Evolutionary conservation across 1,140 invertebrate species (phyloP), one percentile per base, ranked within the genome.

Genomic region (Lordiphosa mommai): DNA sequence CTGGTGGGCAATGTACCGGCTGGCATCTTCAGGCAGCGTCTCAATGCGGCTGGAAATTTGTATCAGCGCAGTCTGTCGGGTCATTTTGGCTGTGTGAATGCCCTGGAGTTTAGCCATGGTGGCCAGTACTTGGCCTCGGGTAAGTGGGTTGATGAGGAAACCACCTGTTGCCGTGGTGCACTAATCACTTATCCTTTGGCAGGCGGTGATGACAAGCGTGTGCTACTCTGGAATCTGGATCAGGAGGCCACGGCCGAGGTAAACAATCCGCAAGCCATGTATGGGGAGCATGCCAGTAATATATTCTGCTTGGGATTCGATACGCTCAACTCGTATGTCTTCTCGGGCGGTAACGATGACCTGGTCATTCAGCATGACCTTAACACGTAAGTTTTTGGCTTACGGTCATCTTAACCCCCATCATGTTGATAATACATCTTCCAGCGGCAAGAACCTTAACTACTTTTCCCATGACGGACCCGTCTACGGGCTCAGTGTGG

Each of bases 31-130:
- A 90, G 91, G 61, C 91, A 93, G 44, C 92, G 94, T 46, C 89
- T 95, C 33, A 88, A 90, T 17, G 89, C 89, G 40, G 93, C 94
- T 1, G 92, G 92, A 80, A 95, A 93, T 89, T 91, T 97, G 10
- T 97, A 94, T 88, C 92, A 94, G 47, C 95, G 95, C 69, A 95
- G 98, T 91, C 90, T 99, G 10, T 91, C 93, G 51, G 94, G 94
- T 23, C 97, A 99, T 91, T 98, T 93, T 91, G 97, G 97, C 67
- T 99, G 97, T 92, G 96, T 99, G 16, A 99, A 99, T 92, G 97
- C 97, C 16, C 95, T 98, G 67, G 97, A 98, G 89, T 99, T 98
- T 91, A 97, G 95, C 3, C 92, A 92, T 46, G 93, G 96, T 89
- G 97, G 96, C 59, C 92, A 96, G 86, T 92, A 93, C 52, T 91